A percentile compares a stretch with the other conserved stretches of the same genome.
Evolutionary conservation across 2,797 vertebrate species (phyloP).

Genomic region (Artibeus lituratus): DNA sequence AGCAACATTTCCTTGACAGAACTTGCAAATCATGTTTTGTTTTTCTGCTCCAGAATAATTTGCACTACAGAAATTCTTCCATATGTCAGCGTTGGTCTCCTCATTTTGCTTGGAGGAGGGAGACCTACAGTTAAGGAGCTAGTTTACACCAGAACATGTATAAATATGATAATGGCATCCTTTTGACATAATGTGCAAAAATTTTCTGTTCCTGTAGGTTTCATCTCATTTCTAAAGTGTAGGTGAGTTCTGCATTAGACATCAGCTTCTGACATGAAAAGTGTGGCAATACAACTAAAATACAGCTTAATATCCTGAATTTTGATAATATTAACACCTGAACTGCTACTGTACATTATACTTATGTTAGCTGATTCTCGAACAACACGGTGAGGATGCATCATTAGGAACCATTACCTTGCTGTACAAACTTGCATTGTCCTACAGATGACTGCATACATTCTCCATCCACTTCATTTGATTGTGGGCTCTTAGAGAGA

Average conservation of each 20-base stretch:
- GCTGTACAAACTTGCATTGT: not conserved
- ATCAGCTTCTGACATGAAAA: constrained; percentile 56
- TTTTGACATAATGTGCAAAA: constrained; percentile 4
- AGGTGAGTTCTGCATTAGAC: constrained; percentile 55
- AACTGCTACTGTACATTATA: not conserved
- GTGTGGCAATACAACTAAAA: constrained; percentile 12
- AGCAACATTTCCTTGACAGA: constrained; percentile 56
- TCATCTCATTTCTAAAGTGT: constrained; percentile 36
- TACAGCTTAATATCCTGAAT: constrained; percentile 33
- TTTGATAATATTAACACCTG: constrained; percentile 16
- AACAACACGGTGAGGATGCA: not conserved
- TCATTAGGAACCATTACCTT: not conserved
- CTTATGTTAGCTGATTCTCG: not conserved
- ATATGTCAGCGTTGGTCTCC: constrained; percentile 57
- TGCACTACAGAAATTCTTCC: constrained; percentile 49
- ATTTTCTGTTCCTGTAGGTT: constrained; percentile 36
- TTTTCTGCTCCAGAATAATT: constrained; percentile 58
- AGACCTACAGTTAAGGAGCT: not conserved
- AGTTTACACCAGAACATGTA: constrained; percentile 19
- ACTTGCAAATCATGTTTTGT: constrained; percentile 62
- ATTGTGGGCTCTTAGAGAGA: not conserved
- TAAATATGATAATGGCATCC: constrained; percentile 33
- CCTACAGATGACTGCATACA: not conserved
- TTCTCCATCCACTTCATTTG: not conserved
- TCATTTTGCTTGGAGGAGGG: constrained; percentile 41